phyloP scores from a whole-genome alignment of 2,888 invertebrate species.

The Patella depressa region DNA sequence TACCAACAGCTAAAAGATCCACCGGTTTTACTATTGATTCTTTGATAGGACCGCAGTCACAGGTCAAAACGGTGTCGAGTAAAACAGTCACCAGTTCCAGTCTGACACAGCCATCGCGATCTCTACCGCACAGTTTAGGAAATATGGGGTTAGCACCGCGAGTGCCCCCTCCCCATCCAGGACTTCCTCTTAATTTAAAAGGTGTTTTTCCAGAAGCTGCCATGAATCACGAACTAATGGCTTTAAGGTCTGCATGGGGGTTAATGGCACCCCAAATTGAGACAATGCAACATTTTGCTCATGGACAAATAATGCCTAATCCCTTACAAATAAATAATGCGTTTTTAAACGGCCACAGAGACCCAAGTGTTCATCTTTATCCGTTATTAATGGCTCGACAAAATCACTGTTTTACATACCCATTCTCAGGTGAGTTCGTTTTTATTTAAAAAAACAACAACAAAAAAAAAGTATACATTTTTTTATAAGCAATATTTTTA shows the following conservation, averaged over 20 bases:
- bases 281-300: not conserved
- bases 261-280: slow-evolving; percentile 2
- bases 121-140: not conserved
- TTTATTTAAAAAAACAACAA: too few relatives aligned
- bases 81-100: slow-evolving; percentile 31
- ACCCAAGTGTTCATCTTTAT: slow-evolving; percentile 8
- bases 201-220: not conserved
- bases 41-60: slow-evolving; percentile 45
- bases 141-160: not conserved
- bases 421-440: slow-evolving; percentile 17
- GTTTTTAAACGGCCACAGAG: slow-evolving; percentile 5
- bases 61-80: slow-evolving; percentile 29
- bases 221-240: slow-evolving; percentile 13
- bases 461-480: too few relatives aligned
- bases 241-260: slow-evolving; percentile 23
- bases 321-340: not conserved
- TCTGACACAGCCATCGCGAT: slow-evolving; percentile 5
- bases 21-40: slow-evolving; percentile 51
- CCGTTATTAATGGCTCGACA: slow-evolving; percentile 22
- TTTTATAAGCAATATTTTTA: too few relatives aligned
- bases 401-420: slow-evolving; percentile 16
- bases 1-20: slow-evolving; percentile 18
- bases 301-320: not conserved
- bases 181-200: not conserved
- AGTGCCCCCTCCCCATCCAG: slow-evolving; percentile 16